phyloP scores from a whole-genome alignment of 1,140 invertebrate genomes.

The Coelopa frigida region DNA sequence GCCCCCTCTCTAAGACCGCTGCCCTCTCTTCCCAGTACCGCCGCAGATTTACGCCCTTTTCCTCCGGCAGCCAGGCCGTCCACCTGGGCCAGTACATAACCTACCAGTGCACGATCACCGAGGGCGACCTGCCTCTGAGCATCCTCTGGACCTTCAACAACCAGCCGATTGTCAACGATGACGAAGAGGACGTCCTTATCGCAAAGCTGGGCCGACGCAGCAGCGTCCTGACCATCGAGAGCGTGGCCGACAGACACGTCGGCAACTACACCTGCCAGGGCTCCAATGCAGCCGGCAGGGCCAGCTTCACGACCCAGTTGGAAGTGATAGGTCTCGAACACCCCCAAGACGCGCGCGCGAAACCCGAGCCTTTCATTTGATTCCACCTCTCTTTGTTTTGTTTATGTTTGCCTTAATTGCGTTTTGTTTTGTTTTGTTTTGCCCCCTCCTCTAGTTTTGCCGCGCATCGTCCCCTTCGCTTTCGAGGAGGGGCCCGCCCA shows the following conservation, averaged over 20 bases:
- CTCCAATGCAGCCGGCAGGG: constrained; percentile 64
- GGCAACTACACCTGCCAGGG: constrained; percentile 62
- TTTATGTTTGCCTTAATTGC: constrained; percentile 13
- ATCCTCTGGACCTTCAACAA: constrained; percentile 71
- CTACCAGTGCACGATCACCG: constrained; percentile 55
- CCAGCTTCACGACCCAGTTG: constrained; percentile 49
- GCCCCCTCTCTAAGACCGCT: not conserved
- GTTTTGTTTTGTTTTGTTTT: constrained; percentile 16
- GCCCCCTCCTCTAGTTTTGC: constrained; percentile 52
- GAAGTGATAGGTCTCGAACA: constrained; percentile 41
- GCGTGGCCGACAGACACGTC: constrained; percentile 55
- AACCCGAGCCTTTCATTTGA: too few relatives aligned
- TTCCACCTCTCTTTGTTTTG: constrained; percentile 11
- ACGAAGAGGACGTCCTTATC: constrained; percentile 44
- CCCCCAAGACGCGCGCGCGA: too few relatives aligned
- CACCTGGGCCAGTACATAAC: constrained; percentile 58
- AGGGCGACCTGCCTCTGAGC: constrained; percentile 74
- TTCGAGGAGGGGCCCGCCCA: constrained; percentile 42
- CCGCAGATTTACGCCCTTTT: constrained; percentile 57
- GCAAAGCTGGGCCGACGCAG: constrained; percentile 47
- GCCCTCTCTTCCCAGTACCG: constrained; percentile 47
- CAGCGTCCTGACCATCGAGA: constrained; percentile 64
- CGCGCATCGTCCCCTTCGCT: constrained; percentile 63
- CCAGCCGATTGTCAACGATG: constrained; percentile 45
- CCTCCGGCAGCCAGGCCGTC: constrained; percentile 53